These are phyloP conservation scores for Gibbula magus DNA, from an alignment of 2,888 invertebrate genomes.

Conservation along the genomic window DNA sequence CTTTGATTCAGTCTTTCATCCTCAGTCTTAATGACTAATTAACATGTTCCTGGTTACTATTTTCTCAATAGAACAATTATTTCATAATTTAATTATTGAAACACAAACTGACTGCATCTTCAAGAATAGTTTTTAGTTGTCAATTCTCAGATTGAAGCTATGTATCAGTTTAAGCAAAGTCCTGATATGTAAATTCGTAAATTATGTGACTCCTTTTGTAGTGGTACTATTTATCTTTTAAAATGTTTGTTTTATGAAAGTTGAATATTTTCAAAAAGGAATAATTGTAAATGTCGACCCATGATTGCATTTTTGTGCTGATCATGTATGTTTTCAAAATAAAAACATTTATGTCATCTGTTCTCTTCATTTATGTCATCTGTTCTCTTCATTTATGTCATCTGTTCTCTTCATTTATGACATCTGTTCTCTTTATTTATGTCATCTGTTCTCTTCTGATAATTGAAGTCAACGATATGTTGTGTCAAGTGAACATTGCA, in stretches of 20 bases:
- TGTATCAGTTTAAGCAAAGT: neutral
- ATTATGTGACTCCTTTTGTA: neutral
- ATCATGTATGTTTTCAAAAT: slow-evolving; percentile 6
- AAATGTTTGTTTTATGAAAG: neutral
- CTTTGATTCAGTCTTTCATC: too few species aligned
- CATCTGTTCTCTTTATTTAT: neutral
- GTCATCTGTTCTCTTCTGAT: too few species aligned
- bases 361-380: neutral
- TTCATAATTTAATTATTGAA: too few species aligned
- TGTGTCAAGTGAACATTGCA: too few species aligned
- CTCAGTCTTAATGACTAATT: too few species aligned
- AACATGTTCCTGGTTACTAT: too few species aligned
- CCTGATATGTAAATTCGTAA: neutral
- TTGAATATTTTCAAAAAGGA: slow-evolving; percentile 6
- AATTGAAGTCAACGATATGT: too few species aligned
- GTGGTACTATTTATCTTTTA: neutral
- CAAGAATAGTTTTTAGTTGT: neutral
- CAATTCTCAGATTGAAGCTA: too few species aligned
- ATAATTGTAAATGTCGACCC: neutral
- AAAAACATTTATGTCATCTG: neutral
- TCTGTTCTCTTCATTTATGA: neutral
- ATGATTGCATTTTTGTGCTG: slow-evolving; percentile 1
- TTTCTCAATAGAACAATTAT: too few species aligned
- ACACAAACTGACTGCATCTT: too few species aligned
- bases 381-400: neutral